Evolutionary conservation across 2,797 vertebrate species (phyloP), one percentile per base, ranked within the genome.

Genomic region (Alosa sapidissima): DNA sequence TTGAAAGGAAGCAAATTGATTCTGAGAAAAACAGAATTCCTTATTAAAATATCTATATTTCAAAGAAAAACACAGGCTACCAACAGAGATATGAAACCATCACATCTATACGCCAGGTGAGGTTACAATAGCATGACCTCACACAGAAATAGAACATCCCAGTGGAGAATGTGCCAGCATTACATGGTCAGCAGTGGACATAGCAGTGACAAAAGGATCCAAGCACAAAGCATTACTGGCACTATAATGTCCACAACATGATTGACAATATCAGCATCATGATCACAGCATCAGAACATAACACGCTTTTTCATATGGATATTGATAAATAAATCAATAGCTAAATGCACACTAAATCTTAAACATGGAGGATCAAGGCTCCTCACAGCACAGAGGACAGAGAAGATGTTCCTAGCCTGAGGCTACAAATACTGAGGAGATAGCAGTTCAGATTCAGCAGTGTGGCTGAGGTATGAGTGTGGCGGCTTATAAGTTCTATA

Each of bases 361-460:
- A n/a, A n/a, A 62, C 2, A 62, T 24, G 9, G 6, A n/a, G 1
- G 6, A 24, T 24, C 21, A 58, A 62, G 1, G n/a, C 58, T 6
- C n/a, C n/a, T 10, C n/a, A 62, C 58, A 24, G n/a, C n/a, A 62
- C 9, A 62, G 55, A 58, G 55, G 55, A 19, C 55, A 21, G 55
- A 58, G 55, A 58, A 58, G 58, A n/a, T 21, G 1, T 62, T 62
- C 21, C 58, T 24, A 62, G n/a, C 58, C 58, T 24, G n/a, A 9
- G 21, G 58, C n/a, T 21, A 78, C 68, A 75, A 19, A 58, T 21
- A 21, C 58, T 62, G n/a, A 62, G n/a, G 9, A 62, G 58, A 9
- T 62, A 62, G n/a, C n/a, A n/a, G n/a, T n/a, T 62, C 58, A 62
- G 58, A 62, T 62, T 62, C 58, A 62, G 58, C 58, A 62, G 58